Evolutionary conservation across 2,113 vertebrate species (phyloP), one percentile per base, ranked within the genome.

Genomic region (Synchiropus splendidus): DNA sequence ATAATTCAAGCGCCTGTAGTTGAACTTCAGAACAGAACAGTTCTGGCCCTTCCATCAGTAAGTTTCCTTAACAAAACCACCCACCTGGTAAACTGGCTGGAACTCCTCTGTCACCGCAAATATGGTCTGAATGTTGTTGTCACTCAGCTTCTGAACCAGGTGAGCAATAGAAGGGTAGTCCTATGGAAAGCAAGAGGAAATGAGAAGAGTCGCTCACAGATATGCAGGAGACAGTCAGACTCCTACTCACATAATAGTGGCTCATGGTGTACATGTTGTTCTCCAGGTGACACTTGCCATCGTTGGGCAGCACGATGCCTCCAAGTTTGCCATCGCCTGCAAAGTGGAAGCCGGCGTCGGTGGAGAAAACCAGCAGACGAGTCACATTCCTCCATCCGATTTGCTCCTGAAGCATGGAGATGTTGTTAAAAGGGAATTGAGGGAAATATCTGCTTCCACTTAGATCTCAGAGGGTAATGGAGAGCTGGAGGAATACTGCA

Each of bases 121-220:
- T 63, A 99, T 98, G 1, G 92, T 97, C 74, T 99, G 95, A 64
- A 99, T 99, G 64, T 99, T 99, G 81, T 98, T 99, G 75, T 98
- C 94, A 21, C 94, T 97, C 54, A 99, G 83, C 67, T 99, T 98
- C 77, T 99, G 95, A 27, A 97, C 93, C 47, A 99, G 87, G 64
- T 99, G 95, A 70, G 95, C 95, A 48, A 99, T 97, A 16, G 95
- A 99, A 11, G 95, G 95, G 58, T 99, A 98, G 78, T 99, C 95
- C 95, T 99, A 64, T 34, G 14, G 21, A 10, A 49, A 16, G 21
- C 52, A 51, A 42, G 16, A 1, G 41, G 0, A 39, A 6, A 39
- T 31, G 10, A 16, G 41, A 14, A 13, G 9, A 45, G 6, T 2
- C 2, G 10, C 6, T 5, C 21, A 27, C 21, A 4, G 9, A 34